Conservation (phyloP, 2,797 vertebrate species). For the Miichthys miiuy region DNA sequence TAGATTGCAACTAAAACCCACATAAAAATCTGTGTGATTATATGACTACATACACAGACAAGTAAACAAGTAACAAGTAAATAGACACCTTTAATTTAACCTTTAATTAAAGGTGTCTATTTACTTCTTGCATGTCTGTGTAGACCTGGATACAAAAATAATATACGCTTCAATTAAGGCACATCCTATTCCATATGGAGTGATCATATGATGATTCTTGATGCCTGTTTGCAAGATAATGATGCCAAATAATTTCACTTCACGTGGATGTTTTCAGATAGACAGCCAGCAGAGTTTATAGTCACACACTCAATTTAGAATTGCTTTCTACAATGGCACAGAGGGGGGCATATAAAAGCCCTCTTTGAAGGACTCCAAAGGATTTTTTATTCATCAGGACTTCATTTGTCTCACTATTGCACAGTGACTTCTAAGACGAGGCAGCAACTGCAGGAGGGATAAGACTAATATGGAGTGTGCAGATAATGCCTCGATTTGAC, state of each 20-base stretch:
- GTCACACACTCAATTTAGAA: slow-evolving; percentile 52
- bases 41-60: too few relatives aligned
- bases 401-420: slow-evolving; percentile 65
- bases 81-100: too few relatives aligned
- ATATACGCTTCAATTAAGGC: slow-evolving; percentile 1
- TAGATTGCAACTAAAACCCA: neutral
- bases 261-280: slow-evolving; percentile 58
- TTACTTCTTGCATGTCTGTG: too few relatives aligned
- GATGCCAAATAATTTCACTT: slow-evolving; percentile 49
- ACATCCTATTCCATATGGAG: slow-evolving; percentile 22
- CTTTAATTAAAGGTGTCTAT: too few relatives aligned
- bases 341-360: slow-evolving; percentile 49
- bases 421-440: slow-evolving; percentile 55
- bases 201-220: slow-evolving; percentile 33
- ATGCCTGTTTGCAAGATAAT: slow-evolving; percentile 37
- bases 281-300: slow-evolving; percentile 52
- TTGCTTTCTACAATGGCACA: slow-evolving; percentile 40
- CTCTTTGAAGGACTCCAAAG: slow-evolving; percentile 66
- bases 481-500: slow-evolving; percentile 66
- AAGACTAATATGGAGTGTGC: slow-evolving; percentile 55
- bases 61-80: too few relatives aligned
- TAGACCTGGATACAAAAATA: slow-evolving; percentile 1
- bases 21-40: neutral
- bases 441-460: slow-evolving; percentile 57
- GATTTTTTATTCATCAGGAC: slow-evolving; percentile 63